Percentiles rank a stretch among this genome's conserved stretches.
Conservation (phyloP, 2,888 invertebrate genomes). For the Pollenia griseotomentosa region DNA sequence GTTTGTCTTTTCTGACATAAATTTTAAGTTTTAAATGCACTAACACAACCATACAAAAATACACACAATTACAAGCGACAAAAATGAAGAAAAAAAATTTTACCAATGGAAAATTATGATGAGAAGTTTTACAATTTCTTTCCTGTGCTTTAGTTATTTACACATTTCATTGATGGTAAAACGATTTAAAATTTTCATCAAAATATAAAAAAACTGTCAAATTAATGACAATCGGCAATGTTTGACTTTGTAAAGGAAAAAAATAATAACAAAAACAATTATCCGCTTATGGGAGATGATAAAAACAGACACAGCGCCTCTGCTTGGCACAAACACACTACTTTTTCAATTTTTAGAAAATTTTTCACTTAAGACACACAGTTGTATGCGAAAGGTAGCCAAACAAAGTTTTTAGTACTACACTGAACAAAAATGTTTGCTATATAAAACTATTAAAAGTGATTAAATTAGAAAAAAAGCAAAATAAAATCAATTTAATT, state of each 20-base stretch:
- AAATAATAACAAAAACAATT: conserved; percentile 73
- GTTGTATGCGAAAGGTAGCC: conserved; percentile 57
- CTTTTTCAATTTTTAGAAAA: conserved; percentile 68
- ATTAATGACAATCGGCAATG: conserved; percentile 72
- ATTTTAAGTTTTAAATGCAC: conserved; percentile 76
- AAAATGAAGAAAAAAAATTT: conserved; percentile 58
- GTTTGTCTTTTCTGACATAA: conserved; percentile 74
- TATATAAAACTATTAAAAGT: neutral
- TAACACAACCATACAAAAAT: conserved; percentile 69
- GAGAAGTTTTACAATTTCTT: conserved; percentile 43
- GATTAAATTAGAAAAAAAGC: neutral
- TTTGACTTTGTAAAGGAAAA: conserved; percentile 65
- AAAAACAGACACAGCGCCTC: conserved; percentile 70
- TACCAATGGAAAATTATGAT: conserved; percentile 64
- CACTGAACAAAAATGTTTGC: conserved; percentile 26
- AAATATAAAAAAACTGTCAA: conserved; percentile 65
- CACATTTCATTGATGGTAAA: conserved; percentile 56
- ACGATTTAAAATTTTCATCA: conserved; percentile 34
- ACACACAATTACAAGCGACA: conserved; percentile 70
- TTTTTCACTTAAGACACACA: conserved; percentile 44
- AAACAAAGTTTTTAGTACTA: conserved; percentile 69
- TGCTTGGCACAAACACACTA: conserved; percentile 72
- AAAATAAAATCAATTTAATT: neutral
- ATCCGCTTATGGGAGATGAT: conserved; percentile 69
- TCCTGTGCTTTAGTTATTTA: conserved; percentile 54